Evolutionary conservation across 35 echinoderm and acorn worm species (phyloP).

Genomic region (Holothuria glaberrima): DNA sequence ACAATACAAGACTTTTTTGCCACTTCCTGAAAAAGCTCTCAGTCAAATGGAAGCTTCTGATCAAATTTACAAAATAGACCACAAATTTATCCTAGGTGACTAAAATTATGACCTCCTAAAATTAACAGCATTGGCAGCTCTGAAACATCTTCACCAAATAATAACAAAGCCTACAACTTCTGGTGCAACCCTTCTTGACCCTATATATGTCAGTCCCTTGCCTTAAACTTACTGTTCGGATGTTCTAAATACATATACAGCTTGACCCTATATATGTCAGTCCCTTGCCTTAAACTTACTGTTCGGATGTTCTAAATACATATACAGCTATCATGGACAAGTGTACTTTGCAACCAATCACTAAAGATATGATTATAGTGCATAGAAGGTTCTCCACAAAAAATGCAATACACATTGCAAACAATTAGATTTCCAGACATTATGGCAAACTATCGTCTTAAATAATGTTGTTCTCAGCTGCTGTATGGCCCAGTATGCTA

Average conservation of each 20-base stretch:
- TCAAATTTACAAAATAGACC: not conserved
- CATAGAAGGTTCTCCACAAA: too few species aligned
- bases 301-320: not conserved
- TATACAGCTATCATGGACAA: not conserved
- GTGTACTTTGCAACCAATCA: not conserved
- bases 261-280: not conserved
- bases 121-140: not conserved
- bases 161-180: not conserved
- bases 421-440: too few species aligned
- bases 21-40: not conserved
- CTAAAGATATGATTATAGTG: too few species aligned
- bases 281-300: not conserved
- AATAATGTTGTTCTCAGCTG: too few species aligned
- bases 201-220: not conserved
- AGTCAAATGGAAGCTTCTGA: not conserved
- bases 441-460: too few species aligned
- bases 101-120: not conserved
- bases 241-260: too few species aligned
- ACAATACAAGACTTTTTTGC: not conserved
- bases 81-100: not conserved
- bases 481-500: too few species aligned
- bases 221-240: not conserved
- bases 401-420: too few species aligned
- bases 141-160: not conserved
- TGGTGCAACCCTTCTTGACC: not conserved